Conservation (phyloP, 2,888 invertebrate species). For the Neoitamus cyanurus region DNA sequence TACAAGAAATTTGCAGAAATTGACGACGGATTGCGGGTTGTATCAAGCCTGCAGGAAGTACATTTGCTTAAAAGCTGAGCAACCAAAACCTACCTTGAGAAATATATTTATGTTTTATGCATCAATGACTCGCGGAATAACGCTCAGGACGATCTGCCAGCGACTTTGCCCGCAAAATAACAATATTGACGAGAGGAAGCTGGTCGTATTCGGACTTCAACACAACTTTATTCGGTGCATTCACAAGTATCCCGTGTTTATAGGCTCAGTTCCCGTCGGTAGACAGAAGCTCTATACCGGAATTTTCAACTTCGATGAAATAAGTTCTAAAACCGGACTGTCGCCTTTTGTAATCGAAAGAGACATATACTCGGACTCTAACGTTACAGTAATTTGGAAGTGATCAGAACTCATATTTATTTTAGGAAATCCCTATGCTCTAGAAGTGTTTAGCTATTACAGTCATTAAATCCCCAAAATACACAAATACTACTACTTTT, state of each 20-base stretch:
- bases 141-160: constrained; percentile 76
- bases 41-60: constrained; percentile 77
- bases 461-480: neutral
- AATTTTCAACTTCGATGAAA: constrained; percentile 85
- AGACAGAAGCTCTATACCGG: constrained; percentile 82
- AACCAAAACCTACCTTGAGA: constrained; percentile 61
- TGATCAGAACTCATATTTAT: constrained; percentile 61
- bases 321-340: constrained; percentile 85
- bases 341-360: constrained; percentile 81
- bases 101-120: constrained; percentile 71
- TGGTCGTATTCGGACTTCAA: constrained; percentile 71
- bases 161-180: constrained; percentile 73
- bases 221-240: constrained; percentile 72
- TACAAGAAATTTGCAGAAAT: constrained; percentile 77
- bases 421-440: neutral
- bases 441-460: neutral
- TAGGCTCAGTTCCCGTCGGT: constrained; percentile 66
- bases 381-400: constrained; percentile 84
- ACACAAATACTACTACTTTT: neutral
- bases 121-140: constrained; percentile 77
- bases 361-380: constrained; percentile 85
- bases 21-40: constrained; percentile 74
- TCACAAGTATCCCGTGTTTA: constrained; percentile 69
- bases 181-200: constrained; percentile 67
- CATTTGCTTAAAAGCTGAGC: constrained; percentile 62